Base-by-base conservation (phyloP, 2,888 invertebrate genomes). In the Meteorus cinctellus region DNA sequence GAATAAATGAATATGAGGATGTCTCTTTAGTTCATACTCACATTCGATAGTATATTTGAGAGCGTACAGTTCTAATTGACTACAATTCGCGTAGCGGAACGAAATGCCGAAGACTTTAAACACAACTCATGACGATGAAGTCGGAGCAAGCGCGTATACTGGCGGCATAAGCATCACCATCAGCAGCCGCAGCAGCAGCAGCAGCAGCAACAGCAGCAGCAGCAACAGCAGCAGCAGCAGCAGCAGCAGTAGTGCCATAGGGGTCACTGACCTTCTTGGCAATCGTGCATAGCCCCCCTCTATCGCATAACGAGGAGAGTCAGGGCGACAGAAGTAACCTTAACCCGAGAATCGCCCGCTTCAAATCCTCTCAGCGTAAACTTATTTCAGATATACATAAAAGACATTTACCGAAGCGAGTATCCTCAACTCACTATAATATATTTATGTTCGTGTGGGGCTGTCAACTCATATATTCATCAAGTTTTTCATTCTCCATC, bases 31-130 rank as follows among this genome's bases (percentile, higher is more conserved):
- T 67, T 12, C 16, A 24, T 60, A 66, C 69, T 74, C 71, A 78
- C 77, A 81, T 79, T 83, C 81, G 82, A 84, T 83, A 84, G 82
- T 83, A 80, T 81, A 81, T 80, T 78, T 76, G 77, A 79, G 76
- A 70, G 81, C 78, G 81, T 73, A 82, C 81, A 82, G 73, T 81
- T 85, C 83, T 85, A 84, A 85, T 85, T 84, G 84, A 85, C 83
- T 82, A 83, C 82, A 84, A 85, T 85, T 85, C 84, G 81, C 82
- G 80, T 81, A 77, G 81, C 80, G 80, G 82, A 81, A 82, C 81
- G 80, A 80, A 78, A 81, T 81, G 77, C 76, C 69, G 75, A 78
- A 75, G 79, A 79, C 81, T 79, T 80, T 81, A 81, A 81, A 81
- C 81, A 81, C 81, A 79, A 81, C 79, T 81, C 76, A 27, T 24